These are phyloP conservation scores for Nipponia nippon DNA, from an alignment of 2,113 vertebrate genomes.

Conservation along the genomic window DNA sequence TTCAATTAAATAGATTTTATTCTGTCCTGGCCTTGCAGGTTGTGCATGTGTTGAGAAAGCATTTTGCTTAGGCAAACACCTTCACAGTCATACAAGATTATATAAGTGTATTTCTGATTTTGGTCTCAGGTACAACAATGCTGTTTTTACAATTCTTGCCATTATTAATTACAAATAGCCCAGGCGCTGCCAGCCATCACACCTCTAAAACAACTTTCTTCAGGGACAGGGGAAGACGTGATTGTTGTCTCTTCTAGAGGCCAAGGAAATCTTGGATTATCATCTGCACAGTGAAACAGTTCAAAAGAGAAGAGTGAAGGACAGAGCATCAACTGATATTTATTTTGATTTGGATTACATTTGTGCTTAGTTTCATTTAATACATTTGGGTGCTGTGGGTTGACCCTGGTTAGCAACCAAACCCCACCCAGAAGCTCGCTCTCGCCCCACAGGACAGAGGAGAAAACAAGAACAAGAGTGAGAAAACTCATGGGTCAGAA, in stretches of 20 bases:
- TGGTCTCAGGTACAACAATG: neutral
- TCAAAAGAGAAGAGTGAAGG: neutral
- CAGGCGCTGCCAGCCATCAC: neutral
- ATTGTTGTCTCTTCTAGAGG: neutral
- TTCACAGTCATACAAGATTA: neutral
- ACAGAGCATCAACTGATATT: neutral
- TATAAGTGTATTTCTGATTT: neutral
- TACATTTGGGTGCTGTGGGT: accelerated
- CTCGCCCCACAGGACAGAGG: neutral
- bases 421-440: neutral
- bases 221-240: neutral
- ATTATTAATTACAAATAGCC: neutral
- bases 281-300: neutral
- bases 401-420: neutral
- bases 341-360: neutral
- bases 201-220: neutral
- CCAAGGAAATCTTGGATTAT: neutral
- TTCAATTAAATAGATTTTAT: neutral
- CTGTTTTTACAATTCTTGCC: neutral
- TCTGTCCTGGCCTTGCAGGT: neutral
- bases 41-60: neutral
- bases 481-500: neutral
- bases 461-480: neutral
- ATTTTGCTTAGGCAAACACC: neutral
- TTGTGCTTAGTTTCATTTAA: neutral